Percentiles rank a stretch among this genome's conserved stretches.
Evolutionary conservation across 2,797 vertebrate species (phyloP).

Genomic region (Alauda arvensis): DNA sequence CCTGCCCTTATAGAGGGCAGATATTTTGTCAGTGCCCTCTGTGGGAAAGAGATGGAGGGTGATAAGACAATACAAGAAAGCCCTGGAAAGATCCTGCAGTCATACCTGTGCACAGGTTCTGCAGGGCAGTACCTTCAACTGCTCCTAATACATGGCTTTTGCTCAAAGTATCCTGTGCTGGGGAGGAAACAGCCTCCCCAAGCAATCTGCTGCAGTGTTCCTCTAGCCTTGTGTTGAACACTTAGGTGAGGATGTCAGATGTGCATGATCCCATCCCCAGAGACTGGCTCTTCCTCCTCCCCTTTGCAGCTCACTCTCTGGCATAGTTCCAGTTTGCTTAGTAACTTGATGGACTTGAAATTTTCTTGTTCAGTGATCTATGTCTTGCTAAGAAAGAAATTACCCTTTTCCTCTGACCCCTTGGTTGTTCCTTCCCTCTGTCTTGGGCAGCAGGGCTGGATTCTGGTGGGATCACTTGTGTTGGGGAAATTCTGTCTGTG

Average conservation of each 20-base stretch:
- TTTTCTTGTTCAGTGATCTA: neutral
- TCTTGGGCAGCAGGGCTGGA: neutral
- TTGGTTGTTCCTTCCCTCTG: neutral
- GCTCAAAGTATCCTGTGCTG: neutral
- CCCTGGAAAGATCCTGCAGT: neutral
- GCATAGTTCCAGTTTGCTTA: neutral
- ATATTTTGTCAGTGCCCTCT: neutral
- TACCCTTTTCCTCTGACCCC: neutral
- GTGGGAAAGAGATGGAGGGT: neutral
- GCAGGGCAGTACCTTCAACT: neutral
- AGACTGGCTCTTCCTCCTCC: neutral
- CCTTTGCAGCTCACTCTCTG: neutral
- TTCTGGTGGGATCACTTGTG: neutral
- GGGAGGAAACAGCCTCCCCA: neutral
- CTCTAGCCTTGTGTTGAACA: neutral
- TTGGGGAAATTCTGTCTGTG: neutral
- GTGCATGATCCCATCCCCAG: neutral
- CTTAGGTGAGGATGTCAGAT: neutral
- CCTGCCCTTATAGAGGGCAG: neutral
- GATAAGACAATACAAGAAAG: neutral
- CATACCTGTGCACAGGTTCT: neutral
- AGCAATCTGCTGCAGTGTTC: neutral
- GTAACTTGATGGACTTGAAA: neutral
- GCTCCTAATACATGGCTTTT: neutral
- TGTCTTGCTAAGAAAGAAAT: neutral